phyloP scores from a whole-genome alignment of 2,113 vertebrate genomes.

The Phoenicopterus ruber region DNA sequence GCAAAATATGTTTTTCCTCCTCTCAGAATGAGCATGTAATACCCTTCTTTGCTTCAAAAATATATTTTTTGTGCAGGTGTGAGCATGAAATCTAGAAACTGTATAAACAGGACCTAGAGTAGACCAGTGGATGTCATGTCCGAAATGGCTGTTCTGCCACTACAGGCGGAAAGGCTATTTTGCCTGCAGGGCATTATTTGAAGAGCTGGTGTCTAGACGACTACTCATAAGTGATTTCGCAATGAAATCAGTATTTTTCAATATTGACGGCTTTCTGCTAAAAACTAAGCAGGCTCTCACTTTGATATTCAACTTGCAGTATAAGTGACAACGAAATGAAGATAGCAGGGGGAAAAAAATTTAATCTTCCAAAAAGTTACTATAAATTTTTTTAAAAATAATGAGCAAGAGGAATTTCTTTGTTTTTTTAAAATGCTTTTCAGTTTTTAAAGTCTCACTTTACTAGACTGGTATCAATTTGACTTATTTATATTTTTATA shows the following conservation, averaged over 20 bases:
- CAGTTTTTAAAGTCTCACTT: background rate
- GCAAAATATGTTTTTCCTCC: background rate
- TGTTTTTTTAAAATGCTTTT: background rate
- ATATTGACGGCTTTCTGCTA: background rate
- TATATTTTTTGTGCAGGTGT: background rate
- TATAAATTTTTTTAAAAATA: background rate
- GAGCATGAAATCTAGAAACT: background rate
- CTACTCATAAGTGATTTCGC: background rate
- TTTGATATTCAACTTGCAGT: background rate
- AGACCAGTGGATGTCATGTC: background rate
- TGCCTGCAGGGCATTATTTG: background rate
- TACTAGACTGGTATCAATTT: background rate
- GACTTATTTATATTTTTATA: background rate
- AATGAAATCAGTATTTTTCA: background rate
- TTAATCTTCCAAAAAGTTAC: background rate
- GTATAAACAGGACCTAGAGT: background rate
- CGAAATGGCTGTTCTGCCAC: background rate
- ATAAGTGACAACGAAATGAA: background rate
- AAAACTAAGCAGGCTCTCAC: background rate
- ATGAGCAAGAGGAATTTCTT: background rate
- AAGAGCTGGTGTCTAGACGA: background rate
- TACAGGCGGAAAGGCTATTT: background rate
- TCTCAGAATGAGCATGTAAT: background rate
- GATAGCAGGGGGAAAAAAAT: background rate
- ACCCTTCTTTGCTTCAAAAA: background rate